Base-by-base conservation (phyloP, 2,113 vertebrate species). In the Stigmatopora argus region DNA sequence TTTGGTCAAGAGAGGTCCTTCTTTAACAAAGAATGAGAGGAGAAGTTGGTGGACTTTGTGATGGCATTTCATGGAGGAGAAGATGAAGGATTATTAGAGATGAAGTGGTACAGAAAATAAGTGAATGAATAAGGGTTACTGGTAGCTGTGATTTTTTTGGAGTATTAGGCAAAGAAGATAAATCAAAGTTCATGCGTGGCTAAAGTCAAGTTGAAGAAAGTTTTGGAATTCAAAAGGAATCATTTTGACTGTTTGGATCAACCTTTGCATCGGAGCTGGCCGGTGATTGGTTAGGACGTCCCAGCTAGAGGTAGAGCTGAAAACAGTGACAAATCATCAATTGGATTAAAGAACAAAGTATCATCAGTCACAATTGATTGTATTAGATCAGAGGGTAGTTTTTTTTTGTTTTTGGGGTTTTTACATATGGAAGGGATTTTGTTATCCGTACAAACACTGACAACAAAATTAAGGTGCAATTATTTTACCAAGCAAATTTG, bases 221-320 rank as follows among this genome's bases (percentile, higher is more conserved):
- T 18, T 49, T 81, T 70, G 44, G 12, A 47, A 66, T 71, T 84
- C 62, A 82, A 63, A 71, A 59, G 77, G 83, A 67, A 73, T 75
- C 44, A 80, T 69, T 68, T 64, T 64, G 63, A 73, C 62, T 4
- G 9, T 71, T 83, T 46, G 5, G n/a, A 2, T 48, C 9, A 78
- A 92, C 89, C 89, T 92, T 84, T 81, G 74, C 70, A 82, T 70
- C 2, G 85, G 69, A 80, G 89, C 81, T 18, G 85, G 85, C 73
- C 83, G 86, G 73, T 86, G 81, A 72, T 82, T 87, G 76, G 82
- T 85, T 35, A 92, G 84, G 85, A 91, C 80, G 62, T 90, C 89
- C 90, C 91, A 92, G 84, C 91, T 92, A 82, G 91, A 92, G 53
- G 89, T 89, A 67, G 88, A 89, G 81, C 91, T 90, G 90, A 65